A percentile compares a stretch with the other conserved stretches of the same genome.
Evolutionary conservation across 2,113 vertebrate genomes (phyloP).

Genomic region (Alces alces): DNA sequence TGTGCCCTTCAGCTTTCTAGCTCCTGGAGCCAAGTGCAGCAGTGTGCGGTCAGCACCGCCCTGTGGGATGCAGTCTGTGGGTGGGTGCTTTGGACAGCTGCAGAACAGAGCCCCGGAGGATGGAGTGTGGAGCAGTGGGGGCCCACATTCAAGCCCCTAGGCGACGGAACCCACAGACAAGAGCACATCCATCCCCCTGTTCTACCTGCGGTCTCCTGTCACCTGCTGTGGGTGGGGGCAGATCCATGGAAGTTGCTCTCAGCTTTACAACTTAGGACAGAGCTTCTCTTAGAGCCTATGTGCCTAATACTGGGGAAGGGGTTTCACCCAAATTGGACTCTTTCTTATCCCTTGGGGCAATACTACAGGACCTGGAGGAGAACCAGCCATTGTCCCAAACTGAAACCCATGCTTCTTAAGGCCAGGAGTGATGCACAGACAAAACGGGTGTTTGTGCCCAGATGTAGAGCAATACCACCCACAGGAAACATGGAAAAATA

Average conservation of each 20-base stretch:
- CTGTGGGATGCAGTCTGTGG: background rate
- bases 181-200: accelerated
- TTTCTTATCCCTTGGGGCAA: background rate
- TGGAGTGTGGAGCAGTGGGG: accelerated
- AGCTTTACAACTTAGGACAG: background rate
- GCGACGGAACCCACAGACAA: background rate
- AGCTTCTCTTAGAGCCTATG: background rate
- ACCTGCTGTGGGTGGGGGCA: too few relatives aligned
- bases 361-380: too few relatives aligned
- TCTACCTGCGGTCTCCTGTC: background rate
- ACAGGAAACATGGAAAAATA: background rate
- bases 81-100: background rate
- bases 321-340: background rate
- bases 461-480: background rate
- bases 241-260: background rate
- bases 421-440: background rate
- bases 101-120: background rate
- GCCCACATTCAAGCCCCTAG: background rate
- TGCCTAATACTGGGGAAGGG: background rate
- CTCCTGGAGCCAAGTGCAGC: background rate
- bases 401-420: background rate
- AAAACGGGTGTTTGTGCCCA: background rate
- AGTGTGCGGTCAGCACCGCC: background rate
- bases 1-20: background rate
- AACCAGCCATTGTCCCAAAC: background rate